Evolutionary conservation across 2,113 vertebrate genomes (phyloP), one percentile per base, ranked within the genome.

Genomic region (Labeo rohita): DNA sequence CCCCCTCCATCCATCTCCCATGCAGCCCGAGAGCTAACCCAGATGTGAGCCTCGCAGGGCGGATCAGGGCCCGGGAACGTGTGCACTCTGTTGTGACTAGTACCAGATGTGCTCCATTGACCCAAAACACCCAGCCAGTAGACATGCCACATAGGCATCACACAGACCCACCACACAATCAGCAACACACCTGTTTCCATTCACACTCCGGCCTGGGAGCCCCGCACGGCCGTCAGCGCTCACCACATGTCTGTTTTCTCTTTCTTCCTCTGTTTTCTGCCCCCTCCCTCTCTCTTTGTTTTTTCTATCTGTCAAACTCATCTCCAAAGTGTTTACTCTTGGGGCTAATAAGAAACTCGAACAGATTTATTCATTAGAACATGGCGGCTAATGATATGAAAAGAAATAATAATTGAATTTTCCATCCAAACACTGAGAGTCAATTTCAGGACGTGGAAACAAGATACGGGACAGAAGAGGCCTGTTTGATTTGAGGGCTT

Each of bases 51-150:
- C 92, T 93, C 91, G 90, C 91, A 89, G 93, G 93, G 93, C 90
- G 94, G 93, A 94, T 94, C 92, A 93, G 93, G 93, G 92, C 88
- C 91, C 89, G 72, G 89, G 94, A 95, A 95, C 94, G 91, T 95
- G 95, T 95, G 94, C 94, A 93, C 93, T 95, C 94, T 95, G 94
- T 94, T 95, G 95, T 95, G 95, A 96, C 95, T 94, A 93, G 93
- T 94, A 95, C 95, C 95, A 96, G 95, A 96, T 96, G 95, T 96
- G 95, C 94, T 94, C 95, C 95, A 95, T 93, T 96, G 95, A 95
- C 95, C 95, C 94, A 95, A 93, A 96, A 95, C 95, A 95, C 94
- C 94, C 94, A 92, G 93, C 93, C 94, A 94, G 94, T 94, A 94
- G 95, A 96, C 93, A 96, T 93, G 93, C 94, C 94, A 95, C 93